These are phyloP conservation scores for Cygnus buccinator DNA, from an alignment of 2,113 vertebrate species.

Conservation along the genomic window DNA sequence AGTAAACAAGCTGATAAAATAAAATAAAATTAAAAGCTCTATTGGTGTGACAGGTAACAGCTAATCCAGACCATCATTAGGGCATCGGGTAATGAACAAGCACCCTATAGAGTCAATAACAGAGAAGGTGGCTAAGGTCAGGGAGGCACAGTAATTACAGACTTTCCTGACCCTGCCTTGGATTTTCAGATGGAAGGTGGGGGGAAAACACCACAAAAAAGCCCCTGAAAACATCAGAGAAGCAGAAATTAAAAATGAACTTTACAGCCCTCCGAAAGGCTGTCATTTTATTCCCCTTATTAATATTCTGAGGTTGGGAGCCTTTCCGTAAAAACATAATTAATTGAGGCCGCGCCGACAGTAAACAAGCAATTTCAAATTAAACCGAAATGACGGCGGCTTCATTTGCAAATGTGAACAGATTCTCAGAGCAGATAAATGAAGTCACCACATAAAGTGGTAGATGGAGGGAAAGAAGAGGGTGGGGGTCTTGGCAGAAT, in stretches of 20 bases:
- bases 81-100: constrained; percentile 64
- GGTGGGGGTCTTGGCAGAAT: constrained; percentile 71
- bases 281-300: constrained; percentile 99
- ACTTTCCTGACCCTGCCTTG: constrained; percentile 75
- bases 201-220: constrained; percentile 65
- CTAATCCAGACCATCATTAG: constrained; percentile 75
- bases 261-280: constrained; percentile 93
- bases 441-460: constrained; percentile 88
- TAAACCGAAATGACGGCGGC: constrained; percentile 99
- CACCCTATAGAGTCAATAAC: constrained; percentile 76
- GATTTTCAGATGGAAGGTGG: constrained; percentile 74
- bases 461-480: constrained; percentile 65
- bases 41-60: constrained; percentile 73
- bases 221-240: constrained; percentile 81
- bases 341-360: constrained; percentile 99
- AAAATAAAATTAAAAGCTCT: constrained; percentile 63
- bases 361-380: constrained; percentile 99
- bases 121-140: constrained; percentile 72
- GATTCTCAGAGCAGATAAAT: constrained; percentile 99
- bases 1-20: constrained; percentile 70
- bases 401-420: constrained; percentile 99
- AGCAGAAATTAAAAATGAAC: constrained; percentile 98
- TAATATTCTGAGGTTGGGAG: constrained; percentile 99
- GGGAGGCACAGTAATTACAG: constrained; percentile 78
- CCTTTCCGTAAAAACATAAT: constrained; percentile 99